A percentile compares a stretch with the other conserved stretches of the same genome.
These are phyloP conservation scores for Limosa lapponica DNA, from an alignment of 2,797 vertebrate species.

Conservation along the genomic window DNA sequence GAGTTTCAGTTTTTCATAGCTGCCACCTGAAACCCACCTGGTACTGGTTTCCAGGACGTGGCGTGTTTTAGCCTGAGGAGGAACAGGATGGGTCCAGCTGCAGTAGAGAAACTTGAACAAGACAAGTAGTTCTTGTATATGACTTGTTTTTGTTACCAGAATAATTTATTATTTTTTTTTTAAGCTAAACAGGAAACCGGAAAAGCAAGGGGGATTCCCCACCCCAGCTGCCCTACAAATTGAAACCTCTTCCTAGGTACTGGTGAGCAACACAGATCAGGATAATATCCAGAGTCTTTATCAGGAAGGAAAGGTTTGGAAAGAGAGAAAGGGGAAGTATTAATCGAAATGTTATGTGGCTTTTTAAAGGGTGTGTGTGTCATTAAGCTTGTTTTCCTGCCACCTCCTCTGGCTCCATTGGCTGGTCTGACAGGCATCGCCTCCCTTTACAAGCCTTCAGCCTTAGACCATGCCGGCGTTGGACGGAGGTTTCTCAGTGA, in stretches of 20 bases:
- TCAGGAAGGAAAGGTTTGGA: not conserved
- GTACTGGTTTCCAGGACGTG: not conserved
- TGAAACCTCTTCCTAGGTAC: not conserved
- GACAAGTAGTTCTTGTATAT: not conserved
- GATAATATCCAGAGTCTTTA: not conserved
- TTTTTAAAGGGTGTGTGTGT: not conserved
- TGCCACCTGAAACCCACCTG: not conserved
- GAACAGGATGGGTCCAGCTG: not conserved
- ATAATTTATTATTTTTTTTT: not conserved
- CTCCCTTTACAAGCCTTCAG: not conserved
- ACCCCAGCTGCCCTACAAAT: not conserved
- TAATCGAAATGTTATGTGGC: not conserved
- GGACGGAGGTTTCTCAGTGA: not conserved
- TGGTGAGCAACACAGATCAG: not conserved
- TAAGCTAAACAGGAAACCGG: not conserved
- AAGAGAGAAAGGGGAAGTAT: not conserved
- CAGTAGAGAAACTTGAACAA: not conserved
- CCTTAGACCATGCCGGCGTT: accelerated
- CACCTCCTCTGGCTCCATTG: not conserved
- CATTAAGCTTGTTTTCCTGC: not conserved
- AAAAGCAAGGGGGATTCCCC: not conserved
- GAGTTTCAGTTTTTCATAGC: not conserved
- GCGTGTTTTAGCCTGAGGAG: not conserved
- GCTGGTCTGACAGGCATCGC: not conserved
- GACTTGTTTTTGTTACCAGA: not conserved